Base-by-base conservation (phyloP, 2,888 invertebrate species). In the Cryptophagus acutangulus region DNA sequence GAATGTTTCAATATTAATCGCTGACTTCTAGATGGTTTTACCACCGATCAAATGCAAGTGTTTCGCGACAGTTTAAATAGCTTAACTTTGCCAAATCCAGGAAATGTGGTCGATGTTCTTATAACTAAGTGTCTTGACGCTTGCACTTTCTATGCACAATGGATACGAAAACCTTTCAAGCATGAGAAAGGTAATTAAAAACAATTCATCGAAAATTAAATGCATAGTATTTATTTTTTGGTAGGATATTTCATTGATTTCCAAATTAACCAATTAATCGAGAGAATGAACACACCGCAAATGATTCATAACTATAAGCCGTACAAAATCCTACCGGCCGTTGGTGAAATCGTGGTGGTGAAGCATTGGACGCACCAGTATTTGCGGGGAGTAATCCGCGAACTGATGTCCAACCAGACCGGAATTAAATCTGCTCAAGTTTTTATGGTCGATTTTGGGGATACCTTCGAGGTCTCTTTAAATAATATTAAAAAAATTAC, bases 381-480 rank as follows among this genome's bases (percentile, higher is more conserved):
- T 57, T 35, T 49, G 9, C 38, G 62, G 15, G 61, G 43, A 1
- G 43, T 46, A 4, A 53, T 61, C 2, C 36, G 55, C 17, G 45
- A 47, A 10, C 8, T 15, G 12, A 5, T 8, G 12, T 8, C 5
- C 4, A 15, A 15, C 12, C 16, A 15, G 13, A 15, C 20, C 6
- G 20, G 16, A 31, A 12, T 15, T 14, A 8, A 8, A 8, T 20
- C 6, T 20, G 24, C 51, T 33, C 18, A 60, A 50, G 47, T 59
- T 2, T 59, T 52, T 29, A 43, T 51, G n/a, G 48, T 59, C 3
- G 62, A 62, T 48, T 54, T 55, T 38, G 62, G 60, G 0, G 54
- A 53, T 12, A 40, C 36, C n/a, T 37, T 51, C 9, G 39, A 31
- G n/a, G 44, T 51, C 14, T 31, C 36, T 3, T 18, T 55, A n/a